Conservation (phyloP, 1,140 invertebrate genomes). For the Sipha flava region DNA sequence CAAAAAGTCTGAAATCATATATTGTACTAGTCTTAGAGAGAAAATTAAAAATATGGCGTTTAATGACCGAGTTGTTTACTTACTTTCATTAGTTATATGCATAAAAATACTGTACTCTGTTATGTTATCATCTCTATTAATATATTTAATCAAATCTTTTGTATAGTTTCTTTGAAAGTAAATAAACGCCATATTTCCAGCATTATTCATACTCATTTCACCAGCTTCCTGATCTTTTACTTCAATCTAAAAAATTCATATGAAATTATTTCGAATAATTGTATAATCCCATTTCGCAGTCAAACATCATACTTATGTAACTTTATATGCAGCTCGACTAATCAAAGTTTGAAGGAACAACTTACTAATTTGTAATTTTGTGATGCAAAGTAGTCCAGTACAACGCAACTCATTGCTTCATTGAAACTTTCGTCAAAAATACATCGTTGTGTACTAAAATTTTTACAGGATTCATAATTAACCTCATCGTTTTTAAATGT, state of each 20-base stretch:
- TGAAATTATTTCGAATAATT: too few species aligned
- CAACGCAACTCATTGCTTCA: not conserved
- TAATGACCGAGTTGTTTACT: too few species aligned
- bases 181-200: not conserved
- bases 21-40: too few species aligned
- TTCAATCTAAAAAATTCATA: not conserved
- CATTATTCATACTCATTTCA: not conserved
- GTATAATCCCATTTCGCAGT: too few species aligned
- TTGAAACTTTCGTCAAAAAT: not conserved
- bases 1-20: not conserved
- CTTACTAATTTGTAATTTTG: not conserved
- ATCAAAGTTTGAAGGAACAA: too few species aligned
- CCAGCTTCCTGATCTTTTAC: not conserved
- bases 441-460: not conserved
- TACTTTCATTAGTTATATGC: not conserved
- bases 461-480: not conserved
- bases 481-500: slow-evolving; percentile 4
- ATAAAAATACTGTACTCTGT: not conserved
- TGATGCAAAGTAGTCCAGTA: not conserved
- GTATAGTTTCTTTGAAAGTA: slow-evolving; percentile 15
- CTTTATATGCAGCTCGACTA: too few species aligned
- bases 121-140: not conserved
- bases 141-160: not conserved
- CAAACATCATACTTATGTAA: too few species aligned
- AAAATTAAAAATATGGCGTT: too few species aligned